These are phyloP conservation scores for Paraescarpia echinospica DNA, from an alignment of 1,140 invertebrate genomes.

Conservation along the genomic window DNA sequence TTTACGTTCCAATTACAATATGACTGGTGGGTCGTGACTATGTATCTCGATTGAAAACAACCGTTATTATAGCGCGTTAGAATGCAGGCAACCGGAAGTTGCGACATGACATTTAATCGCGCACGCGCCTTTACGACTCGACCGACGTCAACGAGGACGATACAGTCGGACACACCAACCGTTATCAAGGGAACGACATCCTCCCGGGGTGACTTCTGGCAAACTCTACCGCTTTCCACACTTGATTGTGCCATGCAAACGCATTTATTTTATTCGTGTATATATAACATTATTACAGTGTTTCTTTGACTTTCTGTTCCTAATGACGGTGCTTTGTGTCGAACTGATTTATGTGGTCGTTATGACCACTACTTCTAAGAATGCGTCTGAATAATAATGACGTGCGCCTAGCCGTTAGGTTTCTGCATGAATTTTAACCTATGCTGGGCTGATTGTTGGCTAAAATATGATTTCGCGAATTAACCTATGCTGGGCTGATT, in stretches of 20 bases:
- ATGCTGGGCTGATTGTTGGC: not conserved
- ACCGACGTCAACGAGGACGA: not conserved
- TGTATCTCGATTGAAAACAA: not conserved
- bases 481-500: not conserved
- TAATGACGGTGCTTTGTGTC: not conserved
- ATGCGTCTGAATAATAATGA: not conserved
- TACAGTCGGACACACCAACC: no score
- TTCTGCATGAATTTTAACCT: not conserved
- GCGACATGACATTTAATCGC: not conserved
- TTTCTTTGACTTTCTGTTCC: not conserved
- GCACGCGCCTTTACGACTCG: not conserved
- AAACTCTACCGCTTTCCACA: not conserved
- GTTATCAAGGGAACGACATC: not conserved
- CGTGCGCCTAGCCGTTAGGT: not conserved
- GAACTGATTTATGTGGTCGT: not conserved
- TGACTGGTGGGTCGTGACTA: not conserved
- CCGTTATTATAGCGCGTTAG: not conserved
- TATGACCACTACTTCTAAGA: not conserved
- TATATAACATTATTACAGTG: not conserved
- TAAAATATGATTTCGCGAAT: not conserved
- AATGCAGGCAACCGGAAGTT: not conserved
- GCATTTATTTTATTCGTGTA: not conserved
- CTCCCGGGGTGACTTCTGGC: not conserved
- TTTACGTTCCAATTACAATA: constrained; percentile 6
- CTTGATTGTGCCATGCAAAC: not conserved